Conservation (phyloP, 2,113 vertebrate species). For the Sturnira hondurensis region DNA sequence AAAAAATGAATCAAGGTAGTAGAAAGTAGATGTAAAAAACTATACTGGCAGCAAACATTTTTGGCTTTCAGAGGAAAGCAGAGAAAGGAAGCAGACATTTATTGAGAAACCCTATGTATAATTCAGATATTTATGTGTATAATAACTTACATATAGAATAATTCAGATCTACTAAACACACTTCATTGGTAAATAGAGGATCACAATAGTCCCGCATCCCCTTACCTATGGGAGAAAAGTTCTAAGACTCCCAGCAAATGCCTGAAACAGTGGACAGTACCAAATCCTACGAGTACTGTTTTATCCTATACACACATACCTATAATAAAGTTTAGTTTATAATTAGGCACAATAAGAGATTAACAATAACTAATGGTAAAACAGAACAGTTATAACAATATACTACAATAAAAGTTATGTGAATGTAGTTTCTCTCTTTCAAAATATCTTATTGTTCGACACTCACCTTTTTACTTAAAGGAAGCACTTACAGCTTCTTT, state of each 20-base stretch:
- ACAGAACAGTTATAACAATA: not conserved
- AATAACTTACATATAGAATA: not conserved
- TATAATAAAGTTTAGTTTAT: not conserved
- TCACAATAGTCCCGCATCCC: not conserved
- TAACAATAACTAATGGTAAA: not conserved
- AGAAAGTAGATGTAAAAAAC: conserved; percentile 5
- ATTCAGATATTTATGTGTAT: not conserved
- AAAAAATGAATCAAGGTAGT: not conserved
- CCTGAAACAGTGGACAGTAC: not conserved
- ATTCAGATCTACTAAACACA: not conserved
- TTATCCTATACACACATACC: not conserved
- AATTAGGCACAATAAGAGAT: not conserved
- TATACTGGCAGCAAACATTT: not conserved
- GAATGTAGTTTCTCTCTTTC: not conserved
- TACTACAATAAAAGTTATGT: not conserved
- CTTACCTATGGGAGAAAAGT: not conserved
- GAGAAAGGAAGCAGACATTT: not conserved
- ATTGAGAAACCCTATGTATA: not conserved
- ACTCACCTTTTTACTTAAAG: not conserved
- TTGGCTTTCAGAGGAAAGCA: not conserved
- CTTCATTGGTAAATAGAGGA: not conserved
- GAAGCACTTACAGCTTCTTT: not conserved
- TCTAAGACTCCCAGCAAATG: not conserved
- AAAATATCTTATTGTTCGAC: not conserved
- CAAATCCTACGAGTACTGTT: not conserved